Evolutionary conservation across 53 echinoderm and acorn worm genomes (phyloP).

Genomic region (Stichopus horrens): DNA sequence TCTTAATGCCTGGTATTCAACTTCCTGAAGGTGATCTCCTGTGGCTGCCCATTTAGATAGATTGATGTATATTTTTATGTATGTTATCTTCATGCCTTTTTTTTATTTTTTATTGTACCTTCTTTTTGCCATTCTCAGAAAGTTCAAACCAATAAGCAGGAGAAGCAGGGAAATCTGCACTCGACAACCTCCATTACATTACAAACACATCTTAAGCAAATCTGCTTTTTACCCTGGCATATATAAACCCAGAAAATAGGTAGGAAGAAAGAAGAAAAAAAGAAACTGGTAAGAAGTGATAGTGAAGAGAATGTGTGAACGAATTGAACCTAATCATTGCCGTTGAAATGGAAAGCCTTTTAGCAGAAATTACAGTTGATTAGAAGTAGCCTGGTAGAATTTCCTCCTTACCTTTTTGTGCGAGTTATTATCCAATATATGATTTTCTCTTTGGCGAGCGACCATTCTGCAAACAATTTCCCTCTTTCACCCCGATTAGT

Average conservation of each 20-base stretch:
- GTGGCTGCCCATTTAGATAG: too few relatives aligned
- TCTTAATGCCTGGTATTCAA: too few relatives aligned
- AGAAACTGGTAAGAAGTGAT: background rate
- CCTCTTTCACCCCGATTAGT: conserved; percentile 31
- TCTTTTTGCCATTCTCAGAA: too few relatives aligned
- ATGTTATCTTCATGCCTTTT: too few relatives aligned
- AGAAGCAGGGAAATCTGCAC: background rate
- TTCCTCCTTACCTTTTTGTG: background rate
- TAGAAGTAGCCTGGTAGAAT: background rate
- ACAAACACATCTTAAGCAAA: background rate
- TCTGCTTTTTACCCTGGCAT: background rate
- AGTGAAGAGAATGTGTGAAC: too few relatives aligned
- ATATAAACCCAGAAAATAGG: background rate
- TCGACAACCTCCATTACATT: background rate
- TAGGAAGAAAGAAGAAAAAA: background rate
- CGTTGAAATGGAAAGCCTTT: background rate
- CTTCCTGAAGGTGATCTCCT: too few relatives aligned
- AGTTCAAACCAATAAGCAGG: too few relatives aligned
- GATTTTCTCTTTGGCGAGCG: too few relatives aligned
- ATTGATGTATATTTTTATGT: too few relatives aligned
- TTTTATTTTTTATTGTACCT: too few relatives aligned
- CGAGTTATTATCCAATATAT: conserved; percentile 25
- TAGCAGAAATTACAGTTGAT: conserved; percentile 33
- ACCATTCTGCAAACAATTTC: background rate
- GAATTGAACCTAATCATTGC: too few relatives aligned